These are phyloP conservation scores for Tichodroma muraria DNA, from an alignment of 2,113 vertebrate species.

Conservation along the genomic window DNA sequence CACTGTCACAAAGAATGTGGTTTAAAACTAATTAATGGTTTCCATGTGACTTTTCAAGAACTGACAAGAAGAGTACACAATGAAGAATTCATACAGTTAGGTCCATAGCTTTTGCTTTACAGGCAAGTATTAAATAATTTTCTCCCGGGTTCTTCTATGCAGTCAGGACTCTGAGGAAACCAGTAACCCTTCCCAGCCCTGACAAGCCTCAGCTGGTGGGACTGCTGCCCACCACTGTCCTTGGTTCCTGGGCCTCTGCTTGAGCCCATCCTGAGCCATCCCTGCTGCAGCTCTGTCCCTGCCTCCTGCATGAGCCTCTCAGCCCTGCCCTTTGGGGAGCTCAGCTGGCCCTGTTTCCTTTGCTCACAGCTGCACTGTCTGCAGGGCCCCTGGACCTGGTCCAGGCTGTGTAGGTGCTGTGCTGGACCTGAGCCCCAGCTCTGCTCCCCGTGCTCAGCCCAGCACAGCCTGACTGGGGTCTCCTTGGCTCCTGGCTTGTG, in stretches of 20 bases:
- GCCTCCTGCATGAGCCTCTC: neutral
- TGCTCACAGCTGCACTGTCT: neutral
- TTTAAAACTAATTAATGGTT: neutral
- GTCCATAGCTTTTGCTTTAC: neutral
- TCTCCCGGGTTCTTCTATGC: accelerated
- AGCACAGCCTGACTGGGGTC: neutral
- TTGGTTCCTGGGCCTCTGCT: neutral
- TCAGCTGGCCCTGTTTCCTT: neutral
- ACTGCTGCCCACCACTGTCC: no score
- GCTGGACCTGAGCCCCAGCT: accelerated
- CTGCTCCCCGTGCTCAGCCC: accelerated
- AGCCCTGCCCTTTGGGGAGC: neutral
- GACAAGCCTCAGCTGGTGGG: no score
- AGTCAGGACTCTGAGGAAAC: neutral
- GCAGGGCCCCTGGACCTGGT: neutral
- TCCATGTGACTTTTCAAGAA: neutral
- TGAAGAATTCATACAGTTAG: neutral
- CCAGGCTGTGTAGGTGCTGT: neutral
- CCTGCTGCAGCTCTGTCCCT: neutral
- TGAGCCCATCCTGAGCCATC: no score
- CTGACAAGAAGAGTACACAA: neutral
- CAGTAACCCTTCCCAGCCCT: neutral
- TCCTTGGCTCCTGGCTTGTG: neutral
- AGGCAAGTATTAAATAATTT: neutral
- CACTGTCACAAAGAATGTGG: accelerated